Evolutionary conservation across 1,140 invertebrate genomes (phyloP), one percentile per base, ranked within the genome.

Genomic region (Caenorhabditis inopinata): DNA sequence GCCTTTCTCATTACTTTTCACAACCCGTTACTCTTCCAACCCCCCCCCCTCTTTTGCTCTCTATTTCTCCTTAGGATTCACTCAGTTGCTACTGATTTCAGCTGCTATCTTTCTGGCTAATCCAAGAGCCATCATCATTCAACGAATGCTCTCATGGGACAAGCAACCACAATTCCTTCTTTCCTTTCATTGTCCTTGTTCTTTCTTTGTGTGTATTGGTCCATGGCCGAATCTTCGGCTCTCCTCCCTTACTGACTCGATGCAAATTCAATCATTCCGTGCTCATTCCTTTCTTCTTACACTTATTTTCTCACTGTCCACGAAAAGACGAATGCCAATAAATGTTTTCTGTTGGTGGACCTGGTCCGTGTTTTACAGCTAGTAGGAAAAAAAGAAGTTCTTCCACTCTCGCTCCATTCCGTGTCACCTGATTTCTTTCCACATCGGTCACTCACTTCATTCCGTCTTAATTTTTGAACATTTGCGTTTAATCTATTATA

Each of bases 261-360:
- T 68, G 38, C 58, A 68, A 68, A 68, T 68, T 68, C 58, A 68
- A 68, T 68, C 29, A 68, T 68, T 68, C 27, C 29, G 32, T 53
- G n/a, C n/a, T n/a, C n/a, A n/a, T 53, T 18, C 49, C 12, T 12
- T 18, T 53, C 21, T 18, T 11, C 18, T 53, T 11, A 11, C 12
- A 48, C n/a, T 3, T n/a, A n/a, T n/a, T n/a, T n/a, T 53, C 16
- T 53, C 23, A 11, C 21, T 11, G 27, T 18, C 23, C 16, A 25
- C 49, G 11, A 53, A 25, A 23, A 6, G 16, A n/a, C n/a, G 18
- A 48, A 48, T 48, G 47, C 38, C 38, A 58, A 29, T 29, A n/a
- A n/a, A n/a, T n/a, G n/a, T n/a, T n/a, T n/a, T n/a, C n/a, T n/a
- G n/a, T n/a, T n/a, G n/a, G n/a, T n/a, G n/a, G n/a, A n/a, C n/a